phyloP scores from a whole-genome alignment of 53 echinoderm and acorn worm species.

The Mesocentrotus franciscanus region DNA sequence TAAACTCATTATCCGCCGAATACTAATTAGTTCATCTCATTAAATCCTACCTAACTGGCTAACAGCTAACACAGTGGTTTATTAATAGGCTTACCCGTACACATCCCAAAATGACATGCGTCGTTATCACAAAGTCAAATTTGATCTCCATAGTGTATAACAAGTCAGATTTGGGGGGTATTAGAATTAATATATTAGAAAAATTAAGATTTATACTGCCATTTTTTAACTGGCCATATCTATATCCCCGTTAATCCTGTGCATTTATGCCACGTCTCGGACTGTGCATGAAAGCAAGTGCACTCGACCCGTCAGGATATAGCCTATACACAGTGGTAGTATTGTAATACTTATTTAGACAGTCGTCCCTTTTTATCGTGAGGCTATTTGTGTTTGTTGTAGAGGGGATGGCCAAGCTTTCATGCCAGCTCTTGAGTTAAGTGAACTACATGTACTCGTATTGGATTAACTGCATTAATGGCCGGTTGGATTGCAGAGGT shows the following conservation, averaged over 20 bases:
- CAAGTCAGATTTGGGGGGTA: background rate
- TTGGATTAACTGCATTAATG: constrained; percentile 21
- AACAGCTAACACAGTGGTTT: background rate
- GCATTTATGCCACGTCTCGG: background rate
- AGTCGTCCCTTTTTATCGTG: background rate
- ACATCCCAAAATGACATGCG: background rate
- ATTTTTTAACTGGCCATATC: background rate
- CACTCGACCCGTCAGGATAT: background rate
- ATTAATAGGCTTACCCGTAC: background rate
- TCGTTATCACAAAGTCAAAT: background rate
- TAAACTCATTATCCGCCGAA: constrained; percentile 11
- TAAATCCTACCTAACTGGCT: background rate
- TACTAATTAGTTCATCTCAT: constrained; percentile 29
- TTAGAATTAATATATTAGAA: background rate
- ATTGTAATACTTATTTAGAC: background rate
- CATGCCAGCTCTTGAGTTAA: background rate
- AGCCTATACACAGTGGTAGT: background rate
- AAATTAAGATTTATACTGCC: background rate
- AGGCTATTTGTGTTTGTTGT: background rate
- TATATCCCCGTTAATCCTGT: background rate
- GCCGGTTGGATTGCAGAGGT: background rate
- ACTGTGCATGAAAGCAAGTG: background rate
- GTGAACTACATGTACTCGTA: background rate
- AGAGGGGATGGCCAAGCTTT: background rate
- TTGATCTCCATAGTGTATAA: background rate